Evolutionary conservation across 2,888 invertebrate genomes (phyloP).

Genomic region (Synergus gifuensis): DNA sequence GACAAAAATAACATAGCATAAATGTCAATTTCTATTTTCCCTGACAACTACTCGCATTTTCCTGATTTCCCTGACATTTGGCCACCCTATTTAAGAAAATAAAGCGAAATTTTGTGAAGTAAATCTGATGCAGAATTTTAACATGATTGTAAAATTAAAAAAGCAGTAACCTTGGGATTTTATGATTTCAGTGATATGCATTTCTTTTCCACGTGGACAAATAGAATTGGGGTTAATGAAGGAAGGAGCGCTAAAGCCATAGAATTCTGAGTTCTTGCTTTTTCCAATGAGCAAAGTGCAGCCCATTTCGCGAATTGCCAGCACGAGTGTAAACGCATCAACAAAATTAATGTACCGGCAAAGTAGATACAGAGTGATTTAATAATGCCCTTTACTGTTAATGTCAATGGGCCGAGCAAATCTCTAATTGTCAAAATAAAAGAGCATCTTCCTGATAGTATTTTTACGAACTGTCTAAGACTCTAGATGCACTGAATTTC

Average conservation of each 20-base stretch:
- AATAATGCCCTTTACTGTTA: constrained; percentile 9
- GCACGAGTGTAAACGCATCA: constrained; percentile 31
- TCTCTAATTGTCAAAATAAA: too few species aligned
- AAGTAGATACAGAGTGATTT: constrained; percentile 35
- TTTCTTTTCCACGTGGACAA: not conserved
- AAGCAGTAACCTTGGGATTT: not conserved
- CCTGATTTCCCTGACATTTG: too few species aligned
- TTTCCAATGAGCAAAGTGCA: constrained; percentile 37
- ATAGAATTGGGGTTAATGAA: constrained; percentile 17
- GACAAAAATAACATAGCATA: too few species aligned
- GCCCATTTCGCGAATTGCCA: constrained; percentile 33
- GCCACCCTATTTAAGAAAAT: too few species aligned
- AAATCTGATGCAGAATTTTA: too few species aligned
- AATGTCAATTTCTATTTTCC: too few species aligned
- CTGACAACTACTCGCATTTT: too few species aligned
- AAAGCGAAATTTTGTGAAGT: too few species aligned
- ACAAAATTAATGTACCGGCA: constrained; percentile 34
- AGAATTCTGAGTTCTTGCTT: constrained; percentile 24
- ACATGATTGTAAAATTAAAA: too few species aligned
- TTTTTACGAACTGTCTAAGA: too few species aligned
- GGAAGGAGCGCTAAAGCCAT: not conserved
- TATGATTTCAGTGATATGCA: constrained; percentile 3
- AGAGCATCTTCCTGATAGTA: too few species aligned
- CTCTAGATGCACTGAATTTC: too few species aligned
- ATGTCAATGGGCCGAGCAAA: not conserved